Base-by-base conservation (phyloP, 2,888 invertebrate genomes). In the Dorcus parallelipipedus region DNA sequence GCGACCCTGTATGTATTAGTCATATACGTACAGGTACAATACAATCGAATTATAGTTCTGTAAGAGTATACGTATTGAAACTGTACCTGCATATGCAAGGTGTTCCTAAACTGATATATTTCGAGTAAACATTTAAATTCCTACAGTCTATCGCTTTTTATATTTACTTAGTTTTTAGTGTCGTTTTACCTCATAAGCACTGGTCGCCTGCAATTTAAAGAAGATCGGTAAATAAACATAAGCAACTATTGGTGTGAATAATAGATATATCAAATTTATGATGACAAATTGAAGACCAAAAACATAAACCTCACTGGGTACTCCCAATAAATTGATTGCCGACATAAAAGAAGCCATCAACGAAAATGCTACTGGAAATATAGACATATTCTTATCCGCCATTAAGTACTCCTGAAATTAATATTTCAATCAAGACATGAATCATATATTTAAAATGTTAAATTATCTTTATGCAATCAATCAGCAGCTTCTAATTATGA, bases 301-400 rank as follows among this genome's bases (percentile, higher is more conserved):
- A 66, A 86, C 86, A 77, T 95, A 95, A 74, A 88, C 91, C 77
- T 96, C 95, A 52, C 90, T 86, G 39, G 93, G 91, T 2, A 94
- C 91, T 10, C 95, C 95, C n/a, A 96, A 81, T 42, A 95, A 76
- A 0, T 93, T 92, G 54, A 95, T 86, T 38, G 95, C 93, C 1
- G 95, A 95, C 89, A 95, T 92, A 75, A 95, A 95, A 41, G 93
- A 93, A n/a, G 94, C 93, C 90, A 95, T 93, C 58, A 95, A 77
- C 2, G 94, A 94, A 64, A 95, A 90, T 4, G 93, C 90, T 1
- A 95, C 92, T 0, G 95, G 93, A 6, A 81, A 74, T 67, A 91
- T 82, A 5, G 89, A 84, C 89, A 95, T 90, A 62, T 88, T 90
- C 58, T 86, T 84, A 73, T 93, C 87, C 0, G 93, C 95, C 55